Percentiles rank a stretch among this genome's conserved stretches.
phyloP scores from a whole-genome alignment of 30 jellyfish, hydroid and myxozoan species.

The Chironex yamaguchii region DNA sequence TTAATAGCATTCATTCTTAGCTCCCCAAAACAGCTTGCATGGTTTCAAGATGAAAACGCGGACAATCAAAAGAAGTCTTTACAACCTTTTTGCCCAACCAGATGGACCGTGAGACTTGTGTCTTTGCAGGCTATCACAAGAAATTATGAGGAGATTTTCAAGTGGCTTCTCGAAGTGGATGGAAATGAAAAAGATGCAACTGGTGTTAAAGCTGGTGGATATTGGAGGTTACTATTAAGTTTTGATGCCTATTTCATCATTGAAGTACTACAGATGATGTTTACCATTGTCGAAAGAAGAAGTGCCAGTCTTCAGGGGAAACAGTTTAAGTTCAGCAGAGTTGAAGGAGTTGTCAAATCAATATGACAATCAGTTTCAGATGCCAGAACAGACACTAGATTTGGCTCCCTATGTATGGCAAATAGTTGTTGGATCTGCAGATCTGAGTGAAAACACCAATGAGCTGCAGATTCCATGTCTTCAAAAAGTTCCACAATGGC shows the following conservation, averaged over 20 bases:
- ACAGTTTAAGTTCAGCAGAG: conserved; percentile 31
- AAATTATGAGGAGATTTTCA: conserved; percentile 6
- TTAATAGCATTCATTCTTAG: conserved; percentile 27
- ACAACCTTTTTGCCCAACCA: conserved; percentile 40
- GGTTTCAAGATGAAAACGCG: conserved; percentile 6
- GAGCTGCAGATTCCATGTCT: conserved; percentile 45
- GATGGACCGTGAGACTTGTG: conserved; percentile 34
- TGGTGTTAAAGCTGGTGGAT: conserved; percentile 63
- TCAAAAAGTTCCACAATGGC: conserved; percentile 40
- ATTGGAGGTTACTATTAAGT: conserved; percentile 16
- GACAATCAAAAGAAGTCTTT: conserved; percentile 31
- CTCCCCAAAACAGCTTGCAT: conserved; percentile 40
- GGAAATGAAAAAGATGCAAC: conserved; percentile 28
- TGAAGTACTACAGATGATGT: conserved; percentile 50
- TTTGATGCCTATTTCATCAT: conserved; percentile 31
- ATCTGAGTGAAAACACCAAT: no score
- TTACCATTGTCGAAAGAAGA: conserved; percentile 47
- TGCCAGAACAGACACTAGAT: conserved; percentile 24
- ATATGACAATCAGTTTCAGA: conserved; percentile 36
- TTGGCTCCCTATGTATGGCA: no score
- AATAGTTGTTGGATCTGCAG: no score
- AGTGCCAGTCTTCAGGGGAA: conserved; percentile 39
- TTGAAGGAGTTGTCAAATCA: conserved; percentile 10
- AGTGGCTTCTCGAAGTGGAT: conserved; percentile 35
- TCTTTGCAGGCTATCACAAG: conserved; percentile 31